Evolutionary conservation across 2,888 invertebrate species (phyloP).

Genomic region (Gasteruption jaculator): DNA sequence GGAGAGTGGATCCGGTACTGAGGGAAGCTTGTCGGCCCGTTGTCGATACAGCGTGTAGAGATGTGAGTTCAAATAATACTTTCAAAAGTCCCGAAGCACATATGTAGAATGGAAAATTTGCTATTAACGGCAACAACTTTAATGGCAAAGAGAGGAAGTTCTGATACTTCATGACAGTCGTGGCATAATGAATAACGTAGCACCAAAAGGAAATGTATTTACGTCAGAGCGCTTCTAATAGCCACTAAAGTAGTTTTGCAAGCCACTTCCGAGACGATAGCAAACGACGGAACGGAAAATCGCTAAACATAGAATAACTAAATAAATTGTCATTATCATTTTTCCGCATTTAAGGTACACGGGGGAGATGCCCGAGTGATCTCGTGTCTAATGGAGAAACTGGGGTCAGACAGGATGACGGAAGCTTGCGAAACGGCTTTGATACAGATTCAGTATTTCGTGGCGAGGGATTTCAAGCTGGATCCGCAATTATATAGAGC

Average conservation of each 20-base stretch:
- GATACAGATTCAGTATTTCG: conserved; percentile 95
- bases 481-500: conserved; percentile 85
- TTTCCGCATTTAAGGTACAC: too few species aligned
- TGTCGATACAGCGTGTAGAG: conserved; percentile 72
- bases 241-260: too few species aligned
- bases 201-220: too few species aligned
- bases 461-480: conserved; percentile 89
- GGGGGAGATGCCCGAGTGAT: conserved; percentile 81
- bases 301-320: conserved; percentile 9
- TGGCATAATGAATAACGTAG: too few species aligned
- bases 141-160: background rate
- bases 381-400: conserved; percentile 89
- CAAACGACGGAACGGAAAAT: too few species aligned
- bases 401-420: conserved; percentile 80
- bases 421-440: conserved; percentile 86
- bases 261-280: too few species aligned
- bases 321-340: conserved; percentile 6
- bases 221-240: too few species aligned
- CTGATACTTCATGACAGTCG: background rate
- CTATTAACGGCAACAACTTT: background rate
- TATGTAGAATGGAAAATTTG: conserved; percentile 37
- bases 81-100: conserved; percentile 36
- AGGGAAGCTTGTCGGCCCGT: conserved; percentile 82
- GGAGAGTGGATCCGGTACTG: conserved; percentile 89
- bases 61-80: conserved; percentile 50